These are phyloP conservation scores for Stenodema calcarata DNA, from an alignment of 2,888 invertebrate species.

Conservation along the genomic window DNA sequence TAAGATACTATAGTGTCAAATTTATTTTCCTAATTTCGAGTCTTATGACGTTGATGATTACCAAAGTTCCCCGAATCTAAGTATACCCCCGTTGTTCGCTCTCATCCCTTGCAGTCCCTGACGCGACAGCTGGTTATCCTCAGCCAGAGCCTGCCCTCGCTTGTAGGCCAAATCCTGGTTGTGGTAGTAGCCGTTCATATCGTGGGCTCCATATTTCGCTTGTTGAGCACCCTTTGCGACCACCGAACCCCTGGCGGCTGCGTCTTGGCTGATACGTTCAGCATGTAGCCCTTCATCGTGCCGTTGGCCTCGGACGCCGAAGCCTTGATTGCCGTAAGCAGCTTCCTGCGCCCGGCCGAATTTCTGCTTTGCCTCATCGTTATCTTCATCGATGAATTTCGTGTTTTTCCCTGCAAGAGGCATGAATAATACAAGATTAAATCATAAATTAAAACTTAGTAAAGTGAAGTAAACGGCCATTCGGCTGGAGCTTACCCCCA, in stretches of 20 bases:
- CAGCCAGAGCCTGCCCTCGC: conserved; percentile 1
- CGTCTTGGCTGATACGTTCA: not conserved
- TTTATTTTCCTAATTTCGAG: too few species aligned
- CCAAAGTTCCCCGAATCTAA: not conserved
- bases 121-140: not conserved
- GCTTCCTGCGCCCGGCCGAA: not conserved
- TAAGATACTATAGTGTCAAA: too few species aligned
- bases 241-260: not conserved
- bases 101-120: not conserved
- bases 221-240: not conserved
- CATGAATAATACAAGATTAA: not conserved
- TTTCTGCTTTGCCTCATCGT: conserved; percentile 22
- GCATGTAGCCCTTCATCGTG: not conserved
- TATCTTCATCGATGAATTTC: conserved; percentile 47
- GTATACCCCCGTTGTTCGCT: not conserved
- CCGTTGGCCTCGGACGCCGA: not conserved
- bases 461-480: too few species aligned
- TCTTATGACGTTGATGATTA: too few species aligned
- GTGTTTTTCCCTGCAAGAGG: conserved; percentile 31
- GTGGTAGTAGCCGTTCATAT: conserved; percentile 38
- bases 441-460: too few species aligned
- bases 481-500: too few species aligned
- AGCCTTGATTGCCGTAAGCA: not conserved
- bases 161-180: conserved; percentile 32
- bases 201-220: conserved; percentile 14